phyloP scores from a whole-genome alignment of 2,888 invertebrate genomes.

The Cataglyphis altisquamis region DNA sequence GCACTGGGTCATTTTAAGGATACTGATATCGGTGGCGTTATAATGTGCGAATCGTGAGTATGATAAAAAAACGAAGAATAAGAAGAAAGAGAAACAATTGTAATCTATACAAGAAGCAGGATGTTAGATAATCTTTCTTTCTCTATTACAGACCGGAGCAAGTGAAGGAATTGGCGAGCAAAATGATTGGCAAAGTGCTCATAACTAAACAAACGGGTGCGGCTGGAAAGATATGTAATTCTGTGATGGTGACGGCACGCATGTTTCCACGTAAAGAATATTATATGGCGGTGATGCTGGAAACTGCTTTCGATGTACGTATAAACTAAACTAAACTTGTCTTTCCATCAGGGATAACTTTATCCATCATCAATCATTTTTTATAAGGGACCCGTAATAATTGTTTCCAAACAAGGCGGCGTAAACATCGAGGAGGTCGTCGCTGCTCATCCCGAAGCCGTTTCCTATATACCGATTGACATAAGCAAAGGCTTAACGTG shows the following conservation, averaged over 20 bases:
- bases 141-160: constrained; percentile 90
- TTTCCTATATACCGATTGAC: constrained; percentile 95
- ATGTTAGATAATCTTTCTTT: background rate
- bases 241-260: constrained; percentile 97
- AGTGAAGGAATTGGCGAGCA: constrained; percentile 91
- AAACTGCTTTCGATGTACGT: constrained; percentile 91
- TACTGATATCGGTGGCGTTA: constrained; percentile 97
- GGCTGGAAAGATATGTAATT: constrained; percentile 95
- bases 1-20: constrained; percentile 96
- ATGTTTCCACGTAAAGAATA: constrained; percentile 98
- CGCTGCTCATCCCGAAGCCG: constrained; percentile 94
- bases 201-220: constrained; percentile 98
- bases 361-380: background rate
- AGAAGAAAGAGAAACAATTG: background rate
- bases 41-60: constrained; percentile 93
- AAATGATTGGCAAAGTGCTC: constrained; percentile 96
- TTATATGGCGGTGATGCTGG: constrained; percentile 99
- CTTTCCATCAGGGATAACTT: background rate
- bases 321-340: background rate
- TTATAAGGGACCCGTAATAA: constrained; percentile 94
- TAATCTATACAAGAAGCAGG: background rate
- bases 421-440: constrained; percentile 98
- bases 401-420: constrained; percentile 97
- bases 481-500: constrained; percentile 91
- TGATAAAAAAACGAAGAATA: background rate